Evolutionary conservation across 2,113 vertebrate genomes (phyloP), one percentile per base, ranked within the genome.

Genomic region (Campylomormyrus tamandua): DNA sequence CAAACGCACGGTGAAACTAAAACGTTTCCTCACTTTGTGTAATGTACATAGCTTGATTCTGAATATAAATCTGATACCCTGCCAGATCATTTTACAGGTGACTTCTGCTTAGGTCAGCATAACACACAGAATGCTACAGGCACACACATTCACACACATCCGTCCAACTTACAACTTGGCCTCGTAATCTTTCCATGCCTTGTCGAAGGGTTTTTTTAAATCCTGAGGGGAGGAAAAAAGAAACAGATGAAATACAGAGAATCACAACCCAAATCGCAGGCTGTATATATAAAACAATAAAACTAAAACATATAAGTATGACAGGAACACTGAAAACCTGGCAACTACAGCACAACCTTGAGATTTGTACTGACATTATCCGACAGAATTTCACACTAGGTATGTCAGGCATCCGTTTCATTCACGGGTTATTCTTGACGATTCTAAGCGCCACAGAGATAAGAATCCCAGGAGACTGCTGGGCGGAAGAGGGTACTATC

Each of bases 161-260:
- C 66, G 86, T 39, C 66, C 42, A 45, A 96, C 97, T 97, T 95
- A 98, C 97, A 98, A 97, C 94, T 98, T 98, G 21, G 97, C 96
- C 93, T 98, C 97, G 94, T 98, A 98, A 93, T 98, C 97, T 92
- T 98, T 98, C 97, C 97, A 98, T 89, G 97, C 97, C 95, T 97
- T 98, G 93, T 98, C 97, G 91, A 98, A 98, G 80, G 97, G 97
- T 58, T 98, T 98, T 93, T 98, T 98, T 88, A 98, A 96, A 92
- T 98, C 97, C 97, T 98, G 92, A 88, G 87, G 83, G 84, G 15
- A 70, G 53, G 6, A n/a, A 39, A 84, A 91, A 90, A 21, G n/a
- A 45, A 56, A 39, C 21, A 7, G 46, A 10, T 17, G 2, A 85
- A 85, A 27, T 77, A 31, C 46, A 49, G 17, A 85, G 19, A 80